Conservation (phyloP, 35 echinoderm and acorn worm species). For the Patiria miniata region DNA sequence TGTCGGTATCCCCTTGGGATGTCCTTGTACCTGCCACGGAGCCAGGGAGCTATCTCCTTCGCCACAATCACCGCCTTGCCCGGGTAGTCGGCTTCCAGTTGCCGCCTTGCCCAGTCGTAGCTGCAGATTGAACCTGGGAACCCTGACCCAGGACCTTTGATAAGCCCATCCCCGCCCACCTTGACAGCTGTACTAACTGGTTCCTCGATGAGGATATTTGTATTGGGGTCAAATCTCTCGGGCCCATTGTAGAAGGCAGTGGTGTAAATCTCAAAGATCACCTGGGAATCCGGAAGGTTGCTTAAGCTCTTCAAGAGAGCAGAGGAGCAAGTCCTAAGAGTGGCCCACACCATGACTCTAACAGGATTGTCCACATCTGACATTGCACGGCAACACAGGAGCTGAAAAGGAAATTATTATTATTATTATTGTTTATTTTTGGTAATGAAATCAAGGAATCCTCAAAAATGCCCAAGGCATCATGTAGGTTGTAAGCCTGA, state of each 20-base stretch:
- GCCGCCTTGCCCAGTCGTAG: conserved; percentile 11
- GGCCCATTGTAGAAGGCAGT: conserved; percentile 21
- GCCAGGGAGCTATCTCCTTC: conserved; percentile 37
- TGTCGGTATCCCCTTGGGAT: conserved; percentile 63
- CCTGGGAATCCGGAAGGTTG: conserved; percentile 13
- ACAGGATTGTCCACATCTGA: not conserved
- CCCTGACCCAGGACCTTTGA: not conserved
- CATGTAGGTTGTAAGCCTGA: no score
- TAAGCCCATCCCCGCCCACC: not conserved
- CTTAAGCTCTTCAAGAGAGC: conserved; percentile 42
- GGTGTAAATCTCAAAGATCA: conserved; percentile 27
- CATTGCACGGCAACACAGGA: no score
- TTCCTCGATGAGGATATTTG: not conserved
- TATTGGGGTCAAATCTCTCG: not conserved
- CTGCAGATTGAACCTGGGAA: not conserved
- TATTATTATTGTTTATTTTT: no score
- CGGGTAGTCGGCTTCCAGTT: conserved; percentile 36
- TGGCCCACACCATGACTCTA: conserved; percentile 34
- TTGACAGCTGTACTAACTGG: no score
- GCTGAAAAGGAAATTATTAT: no score
- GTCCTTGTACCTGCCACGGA: not conserved
- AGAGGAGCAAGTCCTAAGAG: conserved; percentile 29
- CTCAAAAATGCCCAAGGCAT: no score
- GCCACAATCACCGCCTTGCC: conserved; percentile 32
- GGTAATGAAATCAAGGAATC: no score